phyloP scores from a whole-genome alignment of 2,888 invertebrate species.

The Oasisia sp. region DNA sequence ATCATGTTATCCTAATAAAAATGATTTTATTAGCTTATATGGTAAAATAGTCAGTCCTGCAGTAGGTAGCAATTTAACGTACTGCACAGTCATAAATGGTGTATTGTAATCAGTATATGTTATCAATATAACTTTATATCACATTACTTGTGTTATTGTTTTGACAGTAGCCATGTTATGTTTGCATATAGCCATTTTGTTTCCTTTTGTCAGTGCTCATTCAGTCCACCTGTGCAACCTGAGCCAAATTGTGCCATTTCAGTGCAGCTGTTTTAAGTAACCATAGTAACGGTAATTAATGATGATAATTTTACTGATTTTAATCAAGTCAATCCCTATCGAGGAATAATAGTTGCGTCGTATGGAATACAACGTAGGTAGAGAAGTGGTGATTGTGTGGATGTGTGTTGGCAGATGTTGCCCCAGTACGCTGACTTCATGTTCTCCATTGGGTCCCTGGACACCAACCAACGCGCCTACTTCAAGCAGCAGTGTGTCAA shows the following conservation, averaged over 20 bases:
- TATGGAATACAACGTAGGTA: not conserved
- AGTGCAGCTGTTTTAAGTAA: not conserved
- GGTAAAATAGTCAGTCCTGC: not conserved
- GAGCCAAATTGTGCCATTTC: not conserved
- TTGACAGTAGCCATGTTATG: not conserved
- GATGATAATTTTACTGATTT: not conserved
- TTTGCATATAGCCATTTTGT: not conserved
- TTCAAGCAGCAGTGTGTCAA: conserved; percentile 48
- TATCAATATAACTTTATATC: not conserved
- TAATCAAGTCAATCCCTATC: not conserved
- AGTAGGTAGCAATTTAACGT: not conserved
- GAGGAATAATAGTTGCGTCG: too few relatives aligned
- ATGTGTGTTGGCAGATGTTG: conserved; percentile 52
- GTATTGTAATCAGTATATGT: too few relatives aligned
- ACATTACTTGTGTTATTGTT: not conserved
- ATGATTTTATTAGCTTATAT: not conserved
- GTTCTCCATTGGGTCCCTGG: conserved; percentile 62
- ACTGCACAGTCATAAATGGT: not conserved
- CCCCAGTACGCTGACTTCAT: conserved; percentile 65
- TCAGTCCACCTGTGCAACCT: conserved; percentile 17
- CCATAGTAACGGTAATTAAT: too few relatives aligned
- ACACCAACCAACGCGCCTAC: conserved; percentile 53
- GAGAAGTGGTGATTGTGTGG: not conserved
- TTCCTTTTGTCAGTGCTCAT: not conserved
- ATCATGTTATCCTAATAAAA: not conserved